Evolutionary conservation across 2,888 invertebrate species (phyloP), one percentile per base, ranked within the genome.

Genomic region (Dryobotodes eremita): DNA sequence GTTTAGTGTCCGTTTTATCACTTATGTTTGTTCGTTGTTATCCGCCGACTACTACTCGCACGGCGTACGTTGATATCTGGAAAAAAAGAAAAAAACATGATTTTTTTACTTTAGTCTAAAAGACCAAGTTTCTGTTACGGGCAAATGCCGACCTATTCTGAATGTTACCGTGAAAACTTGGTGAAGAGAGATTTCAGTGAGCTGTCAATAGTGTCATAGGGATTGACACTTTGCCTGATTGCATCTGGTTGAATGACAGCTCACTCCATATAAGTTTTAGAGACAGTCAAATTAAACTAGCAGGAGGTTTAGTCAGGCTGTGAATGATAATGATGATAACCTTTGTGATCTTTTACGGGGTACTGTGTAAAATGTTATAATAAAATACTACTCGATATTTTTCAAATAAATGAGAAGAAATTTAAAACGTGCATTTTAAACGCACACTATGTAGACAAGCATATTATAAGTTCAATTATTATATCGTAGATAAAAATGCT

Each of bases 31-130:
- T 96, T 96, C 96, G 96, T 96, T 96, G 96, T 95, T 92, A 89
- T 82, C 88, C 94, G 95, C 95, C 95, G 95, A 91, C 94, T 95
- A 94, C 79, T 95, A 95, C 90, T 96, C 94, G 93, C 96, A 96
- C 95, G 96, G 95, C 96, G 94, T 94, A 90, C 96, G 93, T 90
- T 96, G 96, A 96, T 96, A 97, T 97, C 96, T 97, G 94, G 0
- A 92, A 94, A 36, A 76, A 89, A 90, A 84, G 20, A 78, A 73
- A 85, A n/a, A 64, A 17, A 13, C 0, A n/a, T 68, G 17, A 61
- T 4, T 48, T 10, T 53, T 69, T 23, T 1, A 53, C 69, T 36
- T 0, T n/a, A 17, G 10, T 31, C 5, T 6, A 26, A 26, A 66
- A 46, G 46, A 3, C 10, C n/a, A n/a, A n/a, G 20, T 46, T 66